phyloP scores from a whole-genome alignment of 2,888 invertebrate species.

The Diogma glabrata region DNA sequence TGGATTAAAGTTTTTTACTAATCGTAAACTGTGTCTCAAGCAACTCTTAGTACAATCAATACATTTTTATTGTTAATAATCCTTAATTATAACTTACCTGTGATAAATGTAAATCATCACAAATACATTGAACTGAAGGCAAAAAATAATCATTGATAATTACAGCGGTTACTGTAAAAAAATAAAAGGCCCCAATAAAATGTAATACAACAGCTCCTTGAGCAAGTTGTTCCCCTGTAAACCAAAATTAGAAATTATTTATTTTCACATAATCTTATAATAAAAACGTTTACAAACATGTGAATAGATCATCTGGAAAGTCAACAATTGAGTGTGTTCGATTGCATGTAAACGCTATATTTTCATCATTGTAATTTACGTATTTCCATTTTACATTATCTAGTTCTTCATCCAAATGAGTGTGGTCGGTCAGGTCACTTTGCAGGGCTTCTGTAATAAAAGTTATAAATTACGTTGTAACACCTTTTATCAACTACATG shows the following conservation, averaged over 20 bases:
- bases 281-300: not conserved
- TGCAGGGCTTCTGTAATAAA: too few species aligned
- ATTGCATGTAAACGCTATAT: too few species aligned
- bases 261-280: not conserved
- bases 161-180: slow-evolving; percentile 74
- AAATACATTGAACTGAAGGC: slow-evolving; percentile 78
- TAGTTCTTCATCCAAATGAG: too few species aligned
- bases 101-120: slow-evolving; percentile 63
- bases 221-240: slow-evolving; percentile 49
- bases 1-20: too few species aligned
- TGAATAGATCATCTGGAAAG: slow-evolving; percentile 7
- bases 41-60: too few species aligned
- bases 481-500: too few species aligned
- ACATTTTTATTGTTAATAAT: not conserved
- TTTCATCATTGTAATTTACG: too few species aligned
- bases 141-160: slow-evolving; percentile 89
- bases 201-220: slow-evolving; percentile 68
- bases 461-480: too few species aligned
- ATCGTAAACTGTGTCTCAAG: too few species aligned
- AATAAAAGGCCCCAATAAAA: slow-evolving; percentile 63
- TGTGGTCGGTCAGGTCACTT: too few species aligned
- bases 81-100: not conserved
- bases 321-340: slow-evolving; percentile 2
- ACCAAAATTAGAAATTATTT: slow-evolving; percentile 33
- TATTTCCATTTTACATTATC: too few species aligned